Conservation (phyloP, 2,113 vertebrate species). For the Halichoeres trimaculatus region DNA sequence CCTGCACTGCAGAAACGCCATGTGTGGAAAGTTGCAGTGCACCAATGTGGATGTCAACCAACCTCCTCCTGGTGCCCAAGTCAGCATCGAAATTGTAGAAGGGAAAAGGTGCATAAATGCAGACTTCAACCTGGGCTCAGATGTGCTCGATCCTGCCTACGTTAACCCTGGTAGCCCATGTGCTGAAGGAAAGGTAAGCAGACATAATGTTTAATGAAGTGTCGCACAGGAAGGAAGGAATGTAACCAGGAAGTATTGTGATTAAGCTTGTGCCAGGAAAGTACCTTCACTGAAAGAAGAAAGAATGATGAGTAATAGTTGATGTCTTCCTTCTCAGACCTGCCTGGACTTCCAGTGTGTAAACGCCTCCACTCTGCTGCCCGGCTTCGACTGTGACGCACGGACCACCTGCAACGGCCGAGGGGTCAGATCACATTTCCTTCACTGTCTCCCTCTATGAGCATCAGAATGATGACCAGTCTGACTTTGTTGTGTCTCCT, state of each 20-base stretch:
- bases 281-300: not conserved
- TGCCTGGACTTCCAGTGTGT: slow-evolving; percentile 85
- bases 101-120: slow-evolving; percentile 81
- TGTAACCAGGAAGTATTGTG: not conserved
- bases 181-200: slow-evolving; percentile 82
- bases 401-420: slow-evolving; percentile 78
- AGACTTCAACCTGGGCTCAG: slow-evolving; percentile 86
- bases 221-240: not conserved
- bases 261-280: not conserved
- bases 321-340: slow-evolving; percentile 71
- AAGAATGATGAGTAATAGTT: not conserved
- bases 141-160: slow-evolving; percentile 89
- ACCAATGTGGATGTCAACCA: slow-evolving; percentile 71
- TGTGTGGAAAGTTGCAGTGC: slow-evolving; percentile 92
- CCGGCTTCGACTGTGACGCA: slow-evolving; percentile 82
- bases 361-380: slow-evolving; percentile 80
- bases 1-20: slow-evolving; percentile 77
- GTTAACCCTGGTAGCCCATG: slow-evolving; percentile 88
- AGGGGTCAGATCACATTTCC: slow-evolving; percentile 81
- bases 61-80: slow-evolving; percentile 57
- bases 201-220: not conserved
- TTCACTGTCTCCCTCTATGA: not conserved
- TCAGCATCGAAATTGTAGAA: slow-evolving; percentile 41
- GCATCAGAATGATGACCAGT: not conserved
- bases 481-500: slow-evolving; percentile 14